These are phyloP conservation scores for Thamnophis sirtalis DNA, from an alignment of 2,113 vertebrate genomes.

Conservation along the genomic window DNA sequence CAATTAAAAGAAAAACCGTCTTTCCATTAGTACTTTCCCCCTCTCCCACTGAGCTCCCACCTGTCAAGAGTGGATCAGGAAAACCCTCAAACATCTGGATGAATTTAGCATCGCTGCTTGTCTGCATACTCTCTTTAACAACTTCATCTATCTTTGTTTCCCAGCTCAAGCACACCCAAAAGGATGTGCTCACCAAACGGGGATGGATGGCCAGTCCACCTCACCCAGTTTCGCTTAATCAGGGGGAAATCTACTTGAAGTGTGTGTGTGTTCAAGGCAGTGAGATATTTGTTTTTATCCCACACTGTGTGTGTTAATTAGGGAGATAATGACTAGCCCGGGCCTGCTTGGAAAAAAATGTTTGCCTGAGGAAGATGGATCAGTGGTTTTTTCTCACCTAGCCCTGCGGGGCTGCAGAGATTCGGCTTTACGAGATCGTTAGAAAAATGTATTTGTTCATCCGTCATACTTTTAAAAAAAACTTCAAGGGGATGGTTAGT, in stretches of 20 bases:
- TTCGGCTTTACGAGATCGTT: not conserved
- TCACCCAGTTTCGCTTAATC: not conserved
- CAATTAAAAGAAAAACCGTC: not conserved
- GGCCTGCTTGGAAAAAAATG: not conserved
- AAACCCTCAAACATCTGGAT: conserved; percentile 12
- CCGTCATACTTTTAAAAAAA: not conserved
- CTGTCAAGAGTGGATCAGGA: not conserved
- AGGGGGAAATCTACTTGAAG: not conserved
- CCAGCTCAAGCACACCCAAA: not conserved
- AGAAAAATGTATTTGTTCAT: not conserved
- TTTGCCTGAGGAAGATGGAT: not conserved
- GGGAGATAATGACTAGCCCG: not conserved
- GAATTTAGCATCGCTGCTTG: not conserved
- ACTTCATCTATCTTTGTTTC: conserved; percentile 13
- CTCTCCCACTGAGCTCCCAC: not conserved
- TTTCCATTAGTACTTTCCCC: not conserved
- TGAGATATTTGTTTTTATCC: not conserved
- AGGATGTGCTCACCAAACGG: not conserved
- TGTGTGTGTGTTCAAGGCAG: not conserved
- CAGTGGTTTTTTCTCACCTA: not conserved
- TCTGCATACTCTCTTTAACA: not conserved
- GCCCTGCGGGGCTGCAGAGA: not conserved
- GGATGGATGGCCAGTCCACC: not conserved
- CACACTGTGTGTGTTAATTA: conserved; percentile 4
- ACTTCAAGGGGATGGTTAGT: not conserved